These are phyloP conservation scores for Cryptotis parvus DNA, from an alignment of 2,113 vertebrate species.

Conservation along the genomic window DNA sequence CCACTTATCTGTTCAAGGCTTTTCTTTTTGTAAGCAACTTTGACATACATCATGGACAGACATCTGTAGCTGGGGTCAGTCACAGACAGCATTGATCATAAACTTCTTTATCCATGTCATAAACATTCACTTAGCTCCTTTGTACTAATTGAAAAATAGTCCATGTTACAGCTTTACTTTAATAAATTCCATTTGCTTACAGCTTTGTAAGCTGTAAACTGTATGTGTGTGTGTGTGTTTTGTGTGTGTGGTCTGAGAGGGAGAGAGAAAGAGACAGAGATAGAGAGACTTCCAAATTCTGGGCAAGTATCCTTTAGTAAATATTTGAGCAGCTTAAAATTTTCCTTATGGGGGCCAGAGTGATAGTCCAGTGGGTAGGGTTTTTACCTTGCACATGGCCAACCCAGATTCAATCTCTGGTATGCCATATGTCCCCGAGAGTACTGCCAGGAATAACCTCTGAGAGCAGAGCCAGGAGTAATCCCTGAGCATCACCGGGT, in stretches of 20 bases:
- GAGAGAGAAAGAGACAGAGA: too few relatives aligned
- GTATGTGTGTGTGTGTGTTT: too few relatives aligned
- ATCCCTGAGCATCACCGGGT: too few relatives aligned
- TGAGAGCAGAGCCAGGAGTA: too few relatives aligned
- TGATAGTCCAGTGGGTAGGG: too few relatives aligned
- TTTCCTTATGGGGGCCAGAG: constrained; percentile 40
- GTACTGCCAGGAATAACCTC: too few relatives aligned
- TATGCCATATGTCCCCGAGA: too few relatives aligned
- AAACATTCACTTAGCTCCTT: neutral
- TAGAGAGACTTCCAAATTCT: neutral
- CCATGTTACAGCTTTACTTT: neutral
- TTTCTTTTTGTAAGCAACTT: neutral
- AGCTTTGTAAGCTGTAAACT: too few relatives aligned
- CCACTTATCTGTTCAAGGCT: neutral
- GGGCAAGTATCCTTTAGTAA: neutral
- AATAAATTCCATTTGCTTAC: neutral
- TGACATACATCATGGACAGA: neutral
- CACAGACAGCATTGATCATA: constrained; percentile 21
- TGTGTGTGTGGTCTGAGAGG: too few relatives aligned
- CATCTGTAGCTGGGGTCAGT: neutral
- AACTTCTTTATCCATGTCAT: neutral
- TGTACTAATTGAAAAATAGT: constrained; percentile 8
- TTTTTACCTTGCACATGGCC: too few relatives aligned
- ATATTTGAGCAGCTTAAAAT: constrained; percentile 12
- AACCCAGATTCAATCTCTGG: too few relatives aligned